Base-by-base conservation (phyloP, 2,888 invertebrate genomes). In the Ophion costatus region DNA sequence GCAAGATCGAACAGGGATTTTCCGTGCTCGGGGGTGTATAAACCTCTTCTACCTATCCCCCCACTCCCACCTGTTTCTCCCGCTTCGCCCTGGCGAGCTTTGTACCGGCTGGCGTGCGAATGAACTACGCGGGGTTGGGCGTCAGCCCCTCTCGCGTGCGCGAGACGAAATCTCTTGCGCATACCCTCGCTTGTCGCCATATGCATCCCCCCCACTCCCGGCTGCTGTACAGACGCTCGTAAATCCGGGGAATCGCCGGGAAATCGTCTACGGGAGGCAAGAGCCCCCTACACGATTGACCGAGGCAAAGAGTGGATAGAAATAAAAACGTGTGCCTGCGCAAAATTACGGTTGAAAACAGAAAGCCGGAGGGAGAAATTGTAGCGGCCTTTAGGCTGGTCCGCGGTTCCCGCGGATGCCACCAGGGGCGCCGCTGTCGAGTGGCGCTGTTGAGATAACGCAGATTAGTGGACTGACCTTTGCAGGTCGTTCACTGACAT, bases 71-170 rank as follows among this genome's bases (percentile, higher is more conserved):
- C 3, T 51, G 51, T 51, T 51, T 51, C 51, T 51, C 51, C 51
- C 51, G 51, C 51, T 51, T 51, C 14, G 51, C 51, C 51, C 74
- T 14, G 14, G 20, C 45, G n/a, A 61, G 42, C 42, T 77, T 24
- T 38, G 22, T 42, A 67, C 17, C 29, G 69, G 64, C 22, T 67
- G 64, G 76, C 69, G 78, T 57, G 84, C 73, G 74, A 73, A 80
- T 51, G 71, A 70, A 73, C 69, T 71, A 71, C 80, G 63, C 87
- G 89, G 88, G 89, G 89, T 87, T 91, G 91, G 91, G 91, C 91
- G 91, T 91, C 88, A 90, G 91, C 90, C 89, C 86, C 89, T 88
- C 14, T 51, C 51, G 51, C 17, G 51, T 89, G 87, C 88, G 87
- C 86, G 83, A 86, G 87, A 87, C 87, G 81, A 80, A 88, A 77